These are phyloP conservation scores for Matsumurasca onukii DNA, from an alignment of 1,140 invertebrate species.

Conservation along the genomic window DNA sequence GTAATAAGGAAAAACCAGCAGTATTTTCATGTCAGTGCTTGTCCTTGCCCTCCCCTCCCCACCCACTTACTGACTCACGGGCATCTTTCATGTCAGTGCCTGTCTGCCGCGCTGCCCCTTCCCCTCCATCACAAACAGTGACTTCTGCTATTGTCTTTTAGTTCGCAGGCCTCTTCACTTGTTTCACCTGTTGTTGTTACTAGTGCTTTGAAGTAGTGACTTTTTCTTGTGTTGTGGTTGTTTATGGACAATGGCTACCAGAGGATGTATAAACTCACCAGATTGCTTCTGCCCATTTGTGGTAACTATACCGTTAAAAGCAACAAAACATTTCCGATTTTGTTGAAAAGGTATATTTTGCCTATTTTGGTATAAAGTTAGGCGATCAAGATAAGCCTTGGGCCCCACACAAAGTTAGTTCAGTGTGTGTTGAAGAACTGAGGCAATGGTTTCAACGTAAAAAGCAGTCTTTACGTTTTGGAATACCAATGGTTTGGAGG, in stretches of 20 bases:
- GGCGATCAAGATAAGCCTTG: constrained; percentile 21
- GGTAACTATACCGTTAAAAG: constrained; percentile 31
- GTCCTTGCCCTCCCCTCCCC: neutral
- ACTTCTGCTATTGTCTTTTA: neutral
- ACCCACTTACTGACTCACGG: neutral
- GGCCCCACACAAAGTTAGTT: constrained; percentile 27
- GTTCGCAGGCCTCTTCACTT: neutral
- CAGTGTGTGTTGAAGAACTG: constrained; percentile 1
- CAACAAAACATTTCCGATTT: constrained; percentile 32
- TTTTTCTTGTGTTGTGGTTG: neutral
- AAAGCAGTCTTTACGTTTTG: constrained; percentile 18
- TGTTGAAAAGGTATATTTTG: constrained; percentile 32
- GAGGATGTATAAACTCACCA: constrained; percentile 25
- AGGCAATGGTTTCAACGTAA: constrained; percentile 11
- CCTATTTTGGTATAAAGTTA: constrained; percentile 22
- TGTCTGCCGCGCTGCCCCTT: neutral
- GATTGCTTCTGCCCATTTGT: constrained; percentile 34
- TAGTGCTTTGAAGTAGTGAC: neutral
- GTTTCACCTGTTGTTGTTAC: neutral
- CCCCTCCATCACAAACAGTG: neutral
- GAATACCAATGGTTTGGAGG: constrained; percentile 39
- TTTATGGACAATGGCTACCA: constrained; percentile 8
- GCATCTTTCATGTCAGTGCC: neutral
- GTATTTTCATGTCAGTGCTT: constrained; percentile 26
- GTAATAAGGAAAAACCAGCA: constrained; percentile 26